Evolutionary conservation across 2,888 invertebrate genomes (phyloP), one percentile per base, ranked within the genome.

Genomic region (Caenorhabditis afra): DNA sequence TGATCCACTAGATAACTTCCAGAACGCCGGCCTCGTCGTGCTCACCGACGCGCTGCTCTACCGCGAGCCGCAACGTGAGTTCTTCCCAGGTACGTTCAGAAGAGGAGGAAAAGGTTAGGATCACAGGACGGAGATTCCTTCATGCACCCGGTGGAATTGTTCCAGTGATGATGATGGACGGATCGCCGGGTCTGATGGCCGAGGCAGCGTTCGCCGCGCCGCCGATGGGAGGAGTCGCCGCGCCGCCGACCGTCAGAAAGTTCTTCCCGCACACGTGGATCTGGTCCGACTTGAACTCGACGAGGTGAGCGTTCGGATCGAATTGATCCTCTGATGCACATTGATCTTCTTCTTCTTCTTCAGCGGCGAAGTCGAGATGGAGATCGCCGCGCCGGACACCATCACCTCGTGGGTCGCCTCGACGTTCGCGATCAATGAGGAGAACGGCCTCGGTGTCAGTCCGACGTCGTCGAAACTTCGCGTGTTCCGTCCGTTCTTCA

Each of bases 391-490:
- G n/a, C 96, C 95, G 0, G 94, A 94, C 87, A 93, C 94, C 0
- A 94, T 95, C 86, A 95, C 94, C 7, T 94, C 95, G 0, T 96
- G 95, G 95, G 92, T 94, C 0, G 92, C 95, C 14, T 94, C 94
- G 39, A 95, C 94, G 4, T 95, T 96, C 90, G 94, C 95, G 4
- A 91, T 96, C 78, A 94, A 94, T 91, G 93, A 94, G 0, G 92
- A 93, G 0, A 89, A 93, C 84, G 96, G 96, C 11, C 91, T 96
- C 45, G 95, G 95, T 4, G 92, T 96, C 1, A 93, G 94, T 0
- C 93, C 94, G 8, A 81, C 77, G 14, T 84, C 87, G 0, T 66
- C 82, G 11, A 89, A 89, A 93, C 91, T 93, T 62, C 93, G 93
- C 92, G 95, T 95, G 1, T 94, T 94, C 91, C 94, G 94, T 85